A percentile compares a stretch with the other conserved stretches of the same genome.
These are phyloP conservation scores for Phalacrocorax pelagicus DNA, from an alignment of 2,113 vertebrate genomes.

Conservation along the genomic window DNA sequence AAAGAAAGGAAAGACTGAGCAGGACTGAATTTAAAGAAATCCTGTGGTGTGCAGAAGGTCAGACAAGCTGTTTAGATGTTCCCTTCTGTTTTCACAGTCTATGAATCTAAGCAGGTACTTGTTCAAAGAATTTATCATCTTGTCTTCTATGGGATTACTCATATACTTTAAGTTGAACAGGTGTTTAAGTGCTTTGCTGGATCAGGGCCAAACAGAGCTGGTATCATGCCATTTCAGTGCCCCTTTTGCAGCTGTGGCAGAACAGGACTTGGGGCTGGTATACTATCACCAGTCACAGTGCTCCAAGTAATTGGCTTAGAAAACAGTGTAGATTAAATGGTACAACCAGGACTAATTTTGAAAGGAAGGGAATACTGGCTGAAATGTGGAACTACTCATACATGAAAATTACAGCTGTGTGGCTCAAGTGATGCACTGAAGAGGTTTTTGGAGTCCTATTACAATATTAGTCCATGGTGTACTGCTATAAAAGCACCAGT, in stretches of 20 bases:
- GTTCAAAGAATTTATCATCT: slow-evolving; percentile 36
- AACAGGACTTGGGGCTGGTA: not conserved
- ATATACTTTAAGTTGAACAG: slow-evolving; percentile 26
- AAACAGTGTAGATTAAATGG: not conserved
- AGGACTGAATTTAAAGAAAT: not conserved
- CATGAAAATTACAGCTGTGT: not conserved
- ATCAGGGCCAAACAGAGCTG: not conserved
- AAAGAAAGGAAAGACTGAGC: not conserved
- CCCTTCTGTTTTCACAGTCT: slow-evolving; percentile 17
- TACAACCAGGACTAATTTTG: not conserved
- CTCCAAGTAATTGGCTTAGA: not conserved
- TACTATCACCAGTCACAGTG: not conserved
- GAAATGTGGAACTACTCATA: not conserved
- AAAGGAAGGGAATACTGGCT: not conserved
- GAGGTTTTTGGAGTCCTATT: not conserved
- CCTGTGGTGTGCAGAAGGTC: not conserved
- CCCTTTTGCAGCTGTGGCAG: not conserved
- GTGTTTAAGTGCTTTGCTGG: slow-evolving; percentile 49
- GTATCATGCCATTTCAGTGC: not conserved
- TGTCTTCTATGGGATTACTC: slow-evolving; percentile 40
- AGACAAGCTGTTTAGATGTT: slow-evolving; percentile 44
- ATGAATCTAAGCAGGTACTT: slow-evolving; percentile 6
- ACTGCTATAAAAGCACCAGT: not conserved
- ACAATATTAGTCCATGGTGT: not conserved
- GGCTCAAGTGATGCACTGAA: not conserved